Evolutionary conservation across 1,140 invertebrate species (phyloP), one percentile per base, ranked within the genome.

Genomic region (Drosophila ogumai): DNA sequence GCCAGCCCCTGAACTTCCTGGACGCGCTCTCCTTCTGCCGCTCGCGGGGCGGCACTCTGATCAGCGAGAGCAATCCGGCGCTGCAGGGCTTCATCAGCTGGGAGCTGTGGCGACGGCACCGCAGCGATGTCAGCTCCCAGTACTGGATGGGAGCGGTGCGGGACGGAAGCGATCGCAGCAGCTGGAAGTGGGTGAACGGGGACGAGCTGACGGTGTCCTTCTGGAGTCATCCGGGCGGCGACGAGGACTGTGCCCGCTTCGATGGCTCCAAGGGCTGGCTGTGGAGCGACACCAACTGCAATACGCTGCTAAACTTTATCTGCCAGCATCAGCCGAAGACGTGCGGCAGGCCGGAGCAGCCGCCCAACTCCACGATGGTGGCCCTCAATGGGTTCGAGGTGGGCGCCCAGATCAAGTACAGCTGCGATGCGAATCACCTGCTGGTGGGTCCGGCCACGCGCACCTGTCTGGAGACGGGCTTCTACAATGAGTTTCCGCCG

Each of bases 101-200:
- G 97, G 98, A 98, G 92, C 92, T 98, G 47, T 99, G 97, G 97
- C 94, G 97, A 59, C 93, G 97, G 38, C 97, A 98, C 91, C 95
- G 97, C 76, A 97, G 96, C 91, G 97, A 98, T 92, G 96, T 96
- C 3, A 97, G 96, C 81, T 98, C 97, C 47, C 97, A 98, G 82
- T 99, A 98, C 90, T 99, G 98, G 98, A 96, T 98, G 95, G 98
- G 98, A 1, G 97, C 97, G 1, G 95, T 98, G 1, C 93, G 97
- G 13, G 97, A 98, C 90, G 94, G 95, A 17, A 94, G 95, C 61
- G 96, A 97, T 91, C 93, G 94, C 6, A 95, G 95, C 64, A 96
- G 96, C 79, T 99, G 98, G 98, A 97, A 97, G 86, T 98, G 98
- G 98, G 94, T 96, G 19, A 97, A 95, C 77, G 97, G 97, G 0